Evolutionary conservation across 2,797 vertebrate genomes (phyloP), one percentile per base, ranked within the genome.

Genomic region (Okamejei kenojei): DNA sequence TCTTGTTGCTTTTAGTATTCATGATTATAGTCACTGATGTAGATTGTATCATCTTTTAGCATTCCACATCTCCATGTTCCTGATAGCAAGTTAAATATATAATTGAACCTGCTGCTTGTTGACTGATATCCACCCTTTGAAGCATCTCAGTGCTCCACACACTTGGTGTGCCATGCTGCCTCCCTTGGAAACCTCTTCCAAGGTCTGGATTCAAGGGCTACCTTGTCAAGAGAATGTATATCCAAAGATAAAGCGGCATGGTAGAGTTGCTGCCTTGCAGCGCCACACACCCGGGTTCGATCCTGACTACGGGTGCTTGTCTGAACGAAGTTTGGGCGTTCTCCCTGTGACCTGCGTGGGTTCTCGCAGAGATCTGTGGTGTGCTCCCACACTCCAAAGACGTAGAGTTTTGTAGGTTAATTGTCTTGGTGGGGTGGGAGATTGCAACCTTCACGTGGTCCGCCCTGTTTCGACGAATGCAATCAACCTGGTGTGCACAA

Each of bases 201-300:
- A 82, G 80, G 11, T 54, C 19, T 82, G 45, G 80, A 54, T 26
- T 82, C 45, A 45, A 54, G 23, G 23, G 9, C 8, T 21, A 54
- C 38, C 80, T 82, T 54, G 38, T 23, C 80, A 82, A 82, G 80
- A 82, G 45, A 82, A 54, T 9, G 1, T 21, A 9, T 58, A 54
- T 82, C 80, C 38, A 82, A 81, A 82, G 10, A 23, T 82, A 82
- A n/a, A n/a, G n/a, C n/a, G n/a, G n/a, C n/a, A n/a, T n/a, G n/a
- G n/a, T n/a, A n/a, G n/a, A n/a, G n/a, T n/a, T n/a, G n/a, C n/a
- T n/a, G n/a, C n/a, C n/a, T n/a, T n/a, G n/a, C n/a, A n/a, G n/a
- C n/a, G n/a, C n/a, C n/a, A n/a, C n/a, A n/a, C n/a, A n/a, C n/a
- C n/a, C n/a, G n/a, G n/a, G n/a, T n/a, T n/a, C n/a, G n/a, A n/a